A percentile compares a stretch with the other conserved stretches of the same genome.
These are phyloP conservation scores for Avahi laniger DNA, from an alignment of 2,797 vertebrate genomes.

Conservation along the genomic window DNA sequence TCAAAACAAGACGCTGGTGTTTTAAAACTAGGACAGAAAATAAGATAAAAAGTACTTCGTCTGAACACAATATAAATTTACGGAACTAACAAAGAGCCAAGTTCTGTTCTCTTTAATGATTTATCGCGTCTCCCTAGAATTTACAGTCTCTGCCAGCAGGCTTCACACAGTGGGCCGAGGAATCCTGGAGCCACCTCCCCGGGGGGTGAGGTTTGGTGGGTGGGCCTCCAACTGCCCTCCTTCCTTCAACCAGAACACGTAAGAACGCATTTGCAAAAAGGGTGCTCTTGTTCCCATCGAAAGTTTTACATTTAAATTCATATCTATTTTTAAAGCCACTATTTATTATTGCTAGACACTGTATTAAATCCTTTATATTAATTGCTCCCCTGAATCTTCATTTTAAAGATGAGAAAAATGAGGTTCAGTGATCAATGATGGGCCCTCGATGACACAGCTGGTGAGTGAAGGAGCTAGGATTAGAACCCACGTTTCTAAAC, in stretches of 20 bases:
- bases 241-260: not conserved
- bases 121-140: no score
- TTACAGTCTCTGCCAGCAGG: not conserved
- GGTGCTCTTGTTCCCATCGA: not conserved
- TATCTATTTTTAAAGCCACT: not conserved
- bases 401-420: not conserved
- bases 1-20: not conserved
- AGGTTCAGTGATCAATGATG: not conserved
- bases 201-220: not conserved
- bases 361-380: not conserved
- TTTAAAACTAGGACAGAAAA: not conserved
- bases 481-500: not conserved
- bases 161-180: not conserved
- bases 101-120: not conserved
- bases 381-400: not conserved
- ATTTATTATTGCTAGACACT: not conserved
- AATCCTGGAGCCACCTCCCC: not conserved
- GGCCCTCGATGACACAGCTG: not conserved
- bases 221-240: not conserved
- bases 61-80: not conserved
- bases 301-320: not conserved
- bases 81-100: not conserved
- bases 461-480: not conserved
- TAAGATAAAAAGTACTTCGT: not conserved
- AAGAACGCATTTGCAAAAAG: not conserved